These are phyloP conservation scores for Metacarcinus magister DNA, from an alignment of 2,888 invertebrate species.

Conservation along the genomic window DNA sequence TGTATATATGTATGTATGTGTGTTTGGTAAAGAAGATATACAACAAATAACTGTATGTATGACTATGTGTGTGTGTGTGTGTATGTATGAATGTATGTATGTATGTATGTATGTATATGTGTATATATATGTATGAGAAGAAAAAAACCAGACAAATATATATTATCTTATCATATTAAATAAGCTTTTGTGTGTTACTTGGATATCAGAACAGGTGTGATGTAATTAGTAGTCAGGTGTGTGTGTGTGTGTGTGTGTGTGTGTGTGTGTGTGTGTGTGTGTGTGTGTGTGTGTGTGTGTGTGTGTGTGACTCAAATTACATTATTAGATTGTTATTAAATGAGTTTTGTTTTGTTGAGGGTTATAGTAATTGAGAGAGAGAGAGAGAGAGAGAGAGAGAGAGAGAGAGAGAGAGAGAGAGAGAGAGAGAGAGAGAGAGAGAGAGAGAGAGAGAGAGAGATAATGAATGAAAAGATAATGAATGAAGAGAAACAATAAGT, in stretches of 20 bases:
- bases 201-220: background rate
- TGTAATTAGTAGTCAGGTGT: background rate
- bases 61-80: slow-evolving; percentile 52
- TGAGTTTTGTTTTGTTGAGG: no score
- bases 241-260: background rate
- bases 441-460: slow-evolving; percentile 19
- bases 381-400: no score
- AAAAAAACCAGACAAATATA: no score
- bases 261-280: background rate
- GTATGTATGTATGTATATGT: slow-evolving; percentile 54
- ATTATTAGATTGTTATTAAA: no score
- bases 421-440: slow-evolving; percentile 26
- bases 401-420: slow-evolving; percentile 53
- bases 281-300: slow-evolving; percentile 8
- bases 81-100: slow-evolving; percentile 52
- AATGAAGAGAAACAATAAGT: no score
- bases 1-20: slow-evolving; percentile 10
- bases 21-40: background rate
- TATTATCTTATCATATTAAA: no score
- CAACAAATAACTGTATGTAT: slow-evolving; percentile 52
- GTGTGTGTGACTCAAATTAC: no score
- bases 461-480: no score
- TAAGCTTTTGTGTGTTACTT: no score
- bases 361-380: no score
- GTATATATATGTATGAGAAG: no score